Conservation (phyloP, 2,113 vertebrate genomes). For the Neopipo cinnamomea region DNA sequence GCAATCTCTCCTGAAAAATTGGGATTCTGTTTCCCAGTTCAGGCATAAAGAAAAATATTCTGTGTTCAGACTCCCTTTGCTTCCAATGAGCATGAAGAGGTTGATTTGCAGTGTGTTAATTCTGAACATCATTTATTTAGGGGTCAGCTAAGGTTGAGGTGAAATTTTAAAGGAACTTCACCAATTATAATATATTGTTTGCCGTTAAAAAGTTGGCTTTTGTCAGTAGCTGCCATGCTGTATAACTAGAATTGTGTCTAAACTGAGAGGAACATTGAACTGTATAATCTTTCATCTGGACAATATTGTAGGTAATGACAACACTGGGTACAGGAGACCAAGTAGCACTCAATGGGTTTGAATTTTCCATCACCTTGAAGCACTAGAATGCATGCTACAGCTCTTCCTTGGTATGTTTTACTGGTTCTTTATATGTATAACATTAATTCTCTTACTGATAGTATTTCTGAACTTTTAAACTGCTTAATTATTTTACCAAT, state of each 20-base stretch:
- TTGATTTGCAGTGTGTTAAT: background rate
- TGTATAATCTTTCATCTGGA: background rate
- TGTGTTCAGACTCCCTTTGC: background rate
- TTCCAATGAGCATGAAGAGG: background rate
- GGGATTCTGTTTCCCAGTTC: background rate
- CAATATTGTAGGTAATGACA: background rate
- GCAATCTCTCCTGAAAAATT: background rate
- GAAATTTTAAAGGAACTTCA: background rate
- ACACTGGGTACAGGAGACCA: background rate
- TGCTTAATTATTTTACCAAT: background rate
- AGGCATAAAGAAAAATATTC: background rate
- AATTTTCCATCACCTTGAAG: background rate
- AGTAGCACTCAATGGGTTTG: background rate
- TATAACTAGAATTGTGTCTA: background rate
- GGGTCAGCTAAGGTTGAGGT: background rate
- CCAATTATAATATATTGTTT: background rate
- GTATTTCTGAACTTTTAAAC: background rate
- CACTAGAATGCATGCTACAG: background rate
- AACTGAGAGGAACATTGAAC: background rate
- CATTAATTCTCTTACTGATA: background rate
- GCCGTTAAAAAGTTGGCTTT: background rate
- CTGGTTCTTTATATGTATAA: background rate
- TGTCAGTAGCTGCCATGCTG: background rate
- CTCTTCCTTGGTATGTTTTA: background rate
- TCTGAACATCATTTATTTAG: background rate